Evolutionary conservation across 2,888 invertebrate genomes (phyloP).

Genomic region (Conomelus anceps): DNA sequence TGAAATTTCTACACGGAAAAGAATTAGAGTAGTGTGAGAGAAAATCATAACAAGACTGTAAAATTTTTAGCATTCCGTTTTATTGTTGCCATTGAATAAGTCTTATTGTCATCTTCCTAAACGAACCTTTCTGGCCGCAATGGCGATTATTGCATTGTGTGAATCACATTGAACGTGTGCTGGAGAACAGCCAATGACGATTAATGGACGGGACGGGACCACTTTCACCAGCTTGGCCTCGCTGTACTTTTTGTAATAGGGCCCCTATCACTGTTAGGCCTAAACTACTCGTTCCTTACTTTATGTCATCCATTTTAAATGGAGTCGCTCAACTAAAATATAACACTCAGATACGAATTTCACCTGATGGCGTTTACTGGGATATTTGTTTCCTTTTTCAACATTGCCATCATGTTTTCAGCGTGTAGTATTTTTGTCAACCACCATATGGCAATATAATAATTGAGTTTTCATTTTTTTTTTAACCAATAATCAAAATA

Average conservation of each 20-base stretch:
- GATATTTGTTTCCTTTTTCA: not conserved
- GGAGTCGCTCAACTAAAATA: not conserved
- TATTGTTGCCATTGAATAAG: not conserved
- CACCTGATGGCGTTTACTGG: not conserved
- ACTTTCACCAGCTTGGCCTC: not conserved
- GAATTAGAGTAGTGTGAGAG: not conserved
- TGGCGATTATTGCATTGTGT: not conserved
- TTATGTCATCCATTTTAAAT: not conserved
- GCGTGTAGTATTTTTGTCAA: not conserved
- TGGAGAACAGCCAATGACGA: not conserved
- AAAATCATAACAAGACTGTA: not conserved
- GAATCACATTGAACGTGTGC: not conserved
- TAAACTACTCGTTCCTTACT: not conserved
- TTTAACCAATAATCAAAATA: too few relatives aligned
- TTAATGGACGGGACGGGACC: not conserved
- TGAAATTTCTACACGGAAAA: not conserved
- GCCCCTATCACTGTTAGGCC: not conserved
- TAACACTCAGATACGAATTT: not conserved
- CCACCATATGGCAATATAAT: too few relatives aligned
- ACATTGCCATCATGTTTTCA: not conserved
- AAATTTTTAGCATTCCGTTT: not conserved
- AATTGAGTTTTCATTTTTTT: not conserved
- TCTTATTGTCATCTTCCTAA: not conserved
- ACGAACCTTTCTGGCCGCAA: not conserved
- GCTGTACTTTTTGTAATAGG: not conserved